Base-by-base conservation (phyloP, 2,113 vertebrate species). In the Atlantisia rogersi region DNA sequence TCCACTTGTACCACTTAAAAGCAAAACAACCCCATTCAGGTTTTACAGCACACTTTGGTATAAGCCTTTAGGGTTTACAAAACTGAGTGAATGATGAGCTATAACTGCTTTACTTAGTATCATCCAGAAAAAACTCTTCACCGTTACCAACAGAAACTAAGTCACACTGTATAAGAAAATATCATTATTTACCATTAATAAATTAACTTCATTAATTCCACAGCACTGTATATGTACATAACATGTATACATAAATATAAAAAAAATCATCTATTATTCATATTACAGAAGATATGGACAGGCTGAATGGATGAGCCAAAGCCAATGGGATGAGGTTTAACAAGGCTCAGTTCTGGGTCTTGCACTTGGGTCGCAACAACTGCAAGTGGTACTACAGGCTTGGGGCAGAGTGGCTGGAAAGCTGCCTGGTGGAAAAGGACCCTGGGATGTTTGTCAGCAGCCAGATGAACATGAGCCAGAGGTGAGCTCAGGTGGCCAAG, bases 261-360 rank as follows among this genome's bases (percentile, higher is more conserved):
- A 44, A 44, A 24, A 15, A 35, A 63, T 79, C 4, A 44, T 39
- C 7, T 75, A 35, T 52, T 68, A 64, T 56, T 64, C 9, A 12
- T 42, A 32, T 39, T 48, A 40, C 4, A 73, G 31, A 83, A 50
- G 35, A 40, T 0, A 0, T 19, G 5, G 12, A 32, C 5, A 69
- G 26, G 13, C 24, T 75, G 37, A 48, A 26, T 39, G 0, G 0
- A 26, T 24, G 42, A 15, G 31, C 12, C 1, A 3, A 58, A 11
- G 22, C 16, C 35, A 67, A 3, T 2, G 8, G 8, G 17, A 52
- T 31, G 60, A 65, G 20, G 0, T 63, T 39, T 9, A 55, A 71
- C 9, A 24, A 39, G 37, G 17, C 2, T 1, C 14, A 46, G 15
- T n/a, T 14, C 6, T 0, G 0, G 15, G 6, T 73, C 32, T 24